Conservation (phyloP, 2,113 vertebrate genomes). For the Azemiops feae region DNA sequence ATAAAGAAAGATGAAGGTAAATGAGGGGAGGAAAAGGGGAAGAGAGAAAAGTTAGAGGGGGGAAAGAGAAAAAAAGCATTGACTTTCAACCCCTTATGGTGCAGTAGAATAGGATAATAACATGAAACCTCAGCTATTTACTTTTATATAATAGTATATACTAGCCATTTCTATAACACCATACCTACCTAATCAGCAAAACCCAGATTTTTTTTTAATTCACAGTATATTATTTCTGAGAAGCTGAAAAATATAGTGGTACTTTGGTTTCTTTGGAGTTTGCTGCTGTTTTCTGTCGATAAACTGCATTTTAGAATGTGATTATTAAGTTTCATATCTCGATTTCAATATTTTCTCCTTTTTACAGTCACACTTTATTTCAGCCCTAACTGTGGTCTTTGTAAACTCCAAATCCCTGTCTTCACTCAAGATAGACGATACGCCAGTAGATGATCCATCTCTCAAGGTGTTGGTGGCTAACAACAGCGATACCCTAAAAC, state of each 20-base stretch:
- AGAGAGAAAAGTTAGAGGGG: too few species aligned
- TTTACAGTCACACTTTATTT: conserved; percentile 86
- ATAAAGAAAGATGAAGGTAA: too few species aligned
- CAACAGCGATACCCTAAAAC: conserved; percentile 91
- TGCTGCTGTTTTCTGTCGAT: not conserved
- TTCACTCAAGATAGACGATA: conserved; percentile 95
- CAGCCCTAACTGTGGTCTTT: conserved; percentile 95
- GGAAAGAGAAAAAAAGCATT: not conserved
- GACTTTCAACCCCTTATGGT: not conserved
- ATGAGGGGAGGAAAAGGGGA: too few species aligned
- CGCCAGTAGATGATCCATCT: conserved; percentile 93
- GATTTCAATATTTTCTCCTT: conserved; percentile 36
- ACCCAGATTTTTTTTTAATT: not conserved
- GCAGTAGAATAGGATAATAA: not conserved
- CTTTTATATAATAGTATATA: too few species aligned
- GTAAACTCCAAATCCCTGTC: conserved; percentile 98
- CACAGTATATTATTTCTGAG: not conserved
- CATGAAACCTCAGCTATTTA: too few species aligned
- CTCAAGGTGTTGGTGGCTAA: conserved; percentile 96
- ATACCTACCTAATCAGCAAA: not conserved
- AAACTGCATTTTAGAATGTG: not conserved
- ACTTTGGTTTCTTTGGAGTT: not conserved
- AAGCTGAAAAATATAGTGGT: not conserved
- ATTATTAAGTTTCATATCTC: not conserved
- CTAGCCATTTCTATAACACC: too few species aligned